These are phyloP conservation scores for Neoseiulus cucumeris DNA, from an alignment of 1,140 invertebrate genomes.

Conservation along the genomic window DNA sequence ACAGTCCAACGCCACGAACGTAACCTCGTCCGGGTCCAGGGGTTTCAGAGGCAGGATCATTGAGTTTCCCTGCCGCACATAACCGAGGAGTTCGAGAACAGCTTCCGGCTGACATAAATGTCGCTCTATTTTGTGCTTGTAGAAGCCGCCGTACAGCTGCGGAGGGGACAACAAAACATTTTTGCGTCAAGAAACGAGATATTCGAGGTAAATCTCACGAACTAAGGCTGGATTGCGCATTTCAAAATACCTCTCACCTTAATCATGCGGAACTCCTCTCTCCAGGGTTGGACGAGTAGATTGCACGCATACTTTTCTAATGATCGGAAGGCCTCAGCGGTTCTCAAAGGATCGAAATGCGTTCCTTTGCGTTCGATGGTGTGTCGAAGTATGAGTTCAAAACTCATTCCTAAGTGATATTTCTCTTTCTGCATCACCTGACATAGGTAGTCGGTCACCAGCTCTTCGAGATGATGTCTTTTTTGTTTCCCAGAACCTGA, in stretches of 20 bases:
- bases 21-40: conserved; percentile 54
- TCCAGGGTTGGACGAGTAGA: conserved; percentile 61
- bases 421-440: conserved; percentile 1
- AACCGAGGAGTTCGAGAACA: conserved; percentile 60
- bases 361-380: conserved; percentile 42
- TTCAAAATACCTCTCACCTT: conserved; percentile 34
- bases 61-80: conserved; percentile 32
- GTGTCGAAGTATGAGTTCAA: conserved; percentile 24
- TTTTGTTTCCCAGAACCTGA: neutral
- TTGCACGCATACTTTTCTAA: conserved; percentile 64
- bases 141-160: conserved; percentile 65
- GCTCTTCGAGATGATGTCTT: conserved; percentile 4
- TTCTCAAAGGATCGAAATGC: conserved; percentile 56
- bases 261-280: conserved; percentile 56
- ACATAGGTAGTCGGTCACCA: neutral
- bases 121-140: conserved; percentile 58
- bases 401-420: neutral
- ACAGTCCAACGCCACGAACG: conserved; percentile 54
- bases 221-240: neutral
- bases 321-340: conserved; percentile 55
- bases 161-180: conserved; percentile 22
- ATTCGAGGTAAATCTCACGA: neutral
- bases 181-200: neutral
- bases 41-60: conserved; percentile 42
- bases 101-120: conserved; percentile 49